Base-by-base conservation (phyloP, 2,888 invertebrate genomes). In the Melipona beecheii region DNA sequence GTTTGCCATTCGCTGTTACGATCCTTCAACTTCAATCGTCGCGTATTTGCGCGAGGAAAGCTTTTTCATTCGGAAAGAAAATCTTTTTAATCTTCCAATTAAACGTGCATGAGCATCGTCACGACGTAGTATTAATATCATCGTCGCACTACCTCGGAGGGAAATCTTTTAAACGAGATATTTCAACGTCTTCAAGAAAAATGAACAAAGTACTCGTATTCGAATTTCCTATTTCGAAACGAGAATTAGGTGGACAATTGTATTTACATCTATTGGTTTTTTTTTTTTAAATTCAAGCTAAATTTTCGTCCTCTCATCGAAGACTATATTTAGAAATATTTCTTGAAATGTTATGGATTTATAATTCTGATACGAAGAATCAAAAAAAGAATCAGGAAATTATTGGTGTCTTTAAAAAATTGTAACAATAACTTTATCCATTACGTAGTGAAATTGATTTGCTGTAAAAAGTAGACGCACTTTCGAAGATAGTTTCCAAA, bases 31-130 rank as follows among this genome's bases (percentile, higher is more conserved):
- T 49, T 15, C 50, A 62, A 56, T 50, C 27, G 27, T 15, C 43
- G 5, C 2, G 27, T 11, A 60, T 71, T 58, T 27, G 71, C 60
- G 17, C 52, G 9, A 52, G 43, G 2, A 19, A 15, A 13, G 49
- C 27, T 31, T 19, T 4, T 60, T 13, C 72, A 17, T 73, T 73
- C 31, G 21, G 31, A 49, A 62, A 62, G 50, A 17, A 15, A 69
- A 69, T n/a, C 9, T n/a, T n/a, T n/a, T n/a, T n/a, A n/a, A 73
- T 73, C 62, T 4, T 52, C 31, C 43, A 43, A 2, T 62, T 64
- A 27, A 73, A 73, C 31, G 36, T 73, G 17, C 50, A 52, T 13
- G 31, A 73, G 64, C 31, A 64, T 64, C 62, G 49, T 36, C 60
- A 62, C 0, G 9, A 62, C 0, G 9, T 21, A 4, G 24, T 27